These are phyloP conservation scores for Danaus chrysippus DNA, from an alignment of 2,888 invertebrate genomes.

Conservation along the genomic window DNA sequence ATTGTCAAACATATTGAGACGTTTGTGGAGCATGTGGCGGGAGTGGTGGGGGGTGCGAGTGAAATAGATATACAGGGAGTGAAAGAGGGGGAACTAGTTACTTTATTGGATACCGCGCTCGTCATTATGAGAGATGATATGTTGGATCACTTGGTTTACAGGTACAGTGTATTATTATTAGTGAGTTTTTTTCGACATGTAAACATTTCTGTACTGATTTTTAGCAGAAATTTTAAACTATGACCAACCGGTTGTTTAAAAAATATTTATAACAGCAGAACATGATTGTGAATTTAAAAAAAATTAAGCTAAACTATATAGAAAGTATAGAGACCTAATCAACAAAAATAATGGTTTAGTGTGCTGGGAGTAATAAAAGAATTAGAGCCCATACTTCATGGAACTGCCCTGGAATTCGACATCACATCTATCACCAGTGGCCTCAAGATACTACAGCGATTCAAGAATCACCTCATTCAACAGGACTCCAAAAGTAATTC, in stretches of 20 bases:
- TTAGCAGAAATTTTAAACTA: too few species aligned
- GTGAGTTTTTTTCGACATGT: too few species aligned
- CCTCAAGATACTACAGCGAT: conserved; percentile 59
- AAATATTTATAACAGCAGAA: too few species aligned
- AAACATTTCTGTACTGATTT: too few species aligned
- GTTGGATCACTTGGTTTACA: conserved; percentile 62
- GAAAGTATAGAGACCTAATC: too few species aligned
- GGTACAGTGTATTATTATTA: conserved; percentile 44
- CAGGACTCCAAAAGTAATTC: conserved; percentile 66
- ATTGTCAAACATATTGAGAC: conserved; percentile 59
- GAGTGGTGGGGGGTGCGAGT: conserved; percentile 67
- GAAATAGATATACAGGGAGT: conserved; percentile 56
- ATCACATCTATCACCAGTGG: conserved; percentile 57
- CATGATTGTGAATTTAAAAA: too few species aligned
- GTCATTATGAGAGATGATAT: conserved; percentile 68
- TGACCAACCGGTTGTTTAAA: too few species aligned
- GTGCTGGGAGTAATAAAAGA: conserved; percentile 66
- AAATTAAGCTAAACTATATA: too few species aligned
- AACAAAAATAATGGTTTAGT: conserved; percentile 42
- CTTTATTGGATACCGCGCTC: conserved; percentile 64
- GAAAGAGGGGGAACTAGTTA: conserved; percentile 49
- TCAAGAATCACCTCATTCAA: conserved; percentile 64
- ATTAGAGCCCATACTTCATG: conserved; percentile 60
- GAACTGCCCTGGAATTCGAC: conserved; percentile 55
- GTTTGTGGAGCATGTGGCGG: conserved; percentile 57